phyloP scores from a whole-genome alignment of 2,797 vertebrate genomes.

The Enteromius trimaculatus region DNA sequence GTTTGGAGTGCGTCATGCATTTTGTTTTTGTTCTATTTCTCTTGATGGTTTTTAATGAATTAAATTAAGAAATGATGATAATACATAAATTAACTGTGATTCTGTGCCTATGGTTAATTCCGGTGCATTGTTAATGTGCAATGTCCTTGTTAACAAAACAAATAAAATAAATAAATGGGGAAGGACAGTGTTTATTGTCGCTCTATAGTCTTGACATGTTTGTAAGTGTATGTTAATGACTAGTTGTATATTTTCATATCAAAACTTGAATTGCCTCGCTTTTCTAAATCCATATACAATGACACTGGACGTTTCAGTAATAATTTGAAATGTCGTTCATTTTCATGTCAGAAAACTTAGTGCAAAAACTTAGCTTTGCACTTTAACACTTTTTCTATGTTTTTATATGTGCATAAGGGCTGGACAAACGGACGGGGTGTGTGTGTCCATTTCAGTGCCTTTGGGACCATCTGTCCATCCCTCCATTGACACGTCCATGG shows the following conservation, averaged over 20 bases:
- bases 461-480: slow-evolving; percentile 56
- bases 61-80: too few relatives aligned
- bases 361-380: background rate
- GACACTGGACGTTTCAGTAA: background rate
- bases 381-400: background rate
- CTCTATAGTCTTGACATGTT: too few relatives aligned
- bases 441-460: slow-evolving; percentile 55
- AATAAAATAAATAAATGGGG: background rate
- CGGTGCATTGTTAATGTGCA: background rate
- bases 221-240: background rate
- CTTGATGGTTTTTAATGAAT: too few relatives aligned
- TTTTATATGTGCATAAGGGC: slow-evolving; percentile 34
- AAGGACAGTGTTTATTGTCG: too few relatives aligned
- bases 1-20: background rate
- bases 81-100: too few relatives aligned
- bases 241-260: background rate
- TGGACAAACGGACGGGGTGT: slow-evolving; percentile 48
- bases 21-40: background rate
- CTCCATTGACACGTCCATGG: slow-evolving; percentile 53
- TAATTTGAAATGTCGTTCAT: too few relatives aligned
- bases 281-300: background rate
- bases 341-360: too few relatives aligned
- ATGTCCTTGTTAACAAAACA: background rate
- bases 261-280: background rate
- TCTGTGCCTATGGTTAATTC: background rate